Evolutionary conservation across 2,888 invertebrate genomes (phyloP), one percentile per base, ranked within the genome.

Genomic region (Cremastobaeus sp.): DNA sequence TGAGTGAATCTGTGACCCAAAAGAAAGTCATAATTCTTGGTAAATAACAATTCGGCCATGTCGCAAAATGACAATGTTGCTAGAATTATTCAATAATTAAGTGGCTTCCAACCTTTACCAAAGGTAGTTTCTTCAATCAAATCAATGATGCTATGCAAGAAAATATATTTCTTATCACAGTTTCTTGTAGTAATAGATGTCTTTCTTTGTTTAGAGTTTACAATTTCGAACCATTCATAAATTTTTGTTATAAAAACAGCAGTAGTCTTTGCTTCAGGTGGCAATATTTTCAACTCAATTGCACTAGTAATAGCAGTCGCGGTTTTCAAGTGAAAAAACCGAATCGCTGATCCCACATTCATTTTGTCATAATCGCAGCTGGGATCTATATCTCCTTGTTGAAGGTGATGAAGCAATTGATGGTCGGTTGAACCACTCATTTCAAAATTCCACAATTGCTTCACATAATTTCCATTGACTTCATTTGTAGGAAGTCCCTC

Each of bases 261-360:
- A 3, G 60, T 60, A 9, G 60, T 60, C 21, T 39, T 18, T 5
- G 60, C 60, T 37, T 47, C 47, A 39, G 34, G 1, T 5, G 60
- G 48, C 3, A 60, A 12, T 6, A 35, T 18, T n/a, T 39, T 30
- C 1, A 2, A 2, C 39, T 37, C 34, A 20, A 71, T 45, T n/a
- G 65, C 71, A 20, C 45, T 43, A 12, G 30, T 28, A 11, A 72
- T 18, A 5, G 64, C 65, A 39, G 39, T 39, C n/a, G 12, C n/a
- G n/a, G 65, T 72, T 47, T 66, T 39, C 11, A 32, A 15, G 1
- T 45, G 45, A 18, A 72, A 66, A 18, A 60, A 66, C 8, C 60
- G 20, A 3, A 54, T 35, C 9, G 59, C 72, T 6, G 41, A 45
- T 6, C 72, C 72, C 9, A 59, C 72, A 18, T 65, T 52, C 60